These are phyloP conservation scores for Perognathus longimembris DNA, from an alignment of 2,113 vertebrate species.

Conservation along the genomic window DNA sequence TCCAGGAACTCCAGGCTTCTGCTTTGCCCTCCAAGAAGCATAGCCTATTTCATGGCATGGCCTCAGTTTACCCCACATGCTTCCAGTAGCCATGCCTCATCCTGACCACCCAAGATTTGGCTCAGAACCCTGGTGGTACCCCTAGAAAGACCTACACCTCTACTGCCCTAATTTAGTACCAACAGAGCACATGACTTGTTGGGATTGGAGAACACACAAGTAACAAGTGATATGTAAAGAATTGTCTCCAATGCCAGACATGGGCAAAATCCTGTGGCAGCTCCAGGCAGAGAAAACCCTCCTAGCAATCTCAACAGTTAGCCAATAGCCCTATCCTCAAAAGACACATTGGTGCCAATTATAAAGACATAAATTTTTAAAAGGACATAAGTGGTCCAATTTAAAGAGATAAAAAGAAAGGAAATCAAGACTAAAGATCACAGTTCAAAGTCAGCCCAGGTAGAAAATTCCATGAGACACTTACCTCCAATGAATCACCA, in stretches of 20 bases:
- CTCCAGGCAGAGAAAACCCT: neutral
- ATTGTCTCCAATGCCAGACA: neutral
- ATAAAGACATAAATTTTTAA: neutral
- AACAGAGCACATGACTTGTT: neutral
- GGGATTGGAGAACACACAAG: neutral
- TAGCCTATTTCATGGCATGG: neutral
- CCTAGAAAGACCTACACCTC: neutral
- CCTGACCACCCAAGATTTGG: neutral
- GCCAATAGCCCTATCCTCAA: neutral
- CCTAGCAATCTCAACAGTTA: neutral
- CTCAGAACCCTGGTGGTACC: neutral
- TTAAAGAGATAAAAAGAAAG: slow-evolving; percentile 29
- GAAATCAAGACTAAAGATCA: neutral
- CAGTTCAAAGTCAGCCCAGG: too few relatives aligned
- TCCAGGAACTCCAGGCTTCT: neutral
- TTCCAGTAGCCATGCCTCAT: neutral
- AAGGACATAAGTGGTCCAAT: slow-evolving; percentile 13
- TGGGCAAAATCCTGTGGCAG: neutral
- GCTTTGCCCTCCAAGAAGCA: neutral
- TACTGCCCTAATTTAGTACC: neutral
- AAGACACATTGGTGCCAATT: neutral
- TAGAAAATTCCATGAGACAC: too few relatives aligned
- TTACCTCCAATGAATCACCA: too few relatives aligned
- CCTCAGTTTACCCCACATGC: neutral
- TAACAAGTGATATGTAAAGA: neutral